Evolutionary conservation across 2,888 invertebrate genomes (phyloP).

Genomic region (Oxystoma pomonae): DNA sequence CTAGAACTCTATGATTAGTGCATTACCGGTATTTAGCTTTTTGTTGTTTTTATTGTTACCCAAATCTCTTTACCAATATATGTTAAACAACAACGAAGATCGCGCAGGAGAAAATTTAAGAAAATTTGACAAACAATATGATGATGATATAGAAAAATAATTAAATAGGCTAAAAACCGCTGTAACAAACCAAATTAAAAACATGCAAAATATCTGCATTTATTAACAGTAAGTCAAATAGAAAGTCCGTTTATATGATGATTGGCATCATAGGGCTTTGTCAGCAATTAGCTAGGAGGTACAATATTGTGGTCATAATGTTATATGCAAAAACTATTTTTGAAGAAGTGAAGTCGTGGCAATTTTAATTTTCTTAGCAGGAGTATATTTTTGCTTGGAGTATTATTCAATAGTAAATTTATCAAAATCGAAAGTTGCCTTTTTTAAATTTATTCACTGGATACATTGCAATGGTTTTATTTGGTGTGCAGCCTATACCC

Average conservation of each 20-base stretch:
- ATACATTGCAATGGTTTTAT: constrained; percentile 50
- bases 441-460: constrained; percentile 48
- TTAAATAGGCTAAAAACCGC: constrained; percentile 37
- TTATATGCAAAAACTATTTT: constrained; percentile 58
- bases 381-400: constrained; percentile 49
- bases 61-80: constrained; percentile 45
- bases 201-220: constrained; percentile 54
- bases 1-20: too few species aligned
- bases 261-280: constrained; percentile 55
- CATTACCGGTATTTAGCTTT: not conserved
- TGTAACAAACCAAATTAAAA: constrained; percentile 46
- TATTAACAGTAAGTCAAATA: constrained; percentile 56
- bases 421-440: constrained; percentile 44
- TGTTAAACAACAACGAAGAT: constrained; percentile 45
- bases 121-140: constrained; percentile 48
- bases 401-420: constrained; percentile 41
- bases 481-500: constrained; percentile 54
- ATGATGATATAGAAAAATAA: constrained; percentile 47
- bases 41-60: not conserved
- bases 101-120: constrained; percentile 51
- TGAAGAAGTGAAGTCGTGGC: constrained; percentile 46
- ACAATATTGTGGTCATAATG: constrained; percentile 59
- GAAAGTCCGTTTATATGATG: constrained; percentile 61
- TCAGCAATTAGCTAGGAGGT: constrained; percentile 56
- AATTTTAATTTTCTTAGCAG: constrained; percentile 45